Percentiles rank a stretch among this genome's conserved stretches.
Evolutionary conservation across 2,888 invertebrate genomes (phyloP).

Genomic region (Drosophila subsilvestris): DNA sequence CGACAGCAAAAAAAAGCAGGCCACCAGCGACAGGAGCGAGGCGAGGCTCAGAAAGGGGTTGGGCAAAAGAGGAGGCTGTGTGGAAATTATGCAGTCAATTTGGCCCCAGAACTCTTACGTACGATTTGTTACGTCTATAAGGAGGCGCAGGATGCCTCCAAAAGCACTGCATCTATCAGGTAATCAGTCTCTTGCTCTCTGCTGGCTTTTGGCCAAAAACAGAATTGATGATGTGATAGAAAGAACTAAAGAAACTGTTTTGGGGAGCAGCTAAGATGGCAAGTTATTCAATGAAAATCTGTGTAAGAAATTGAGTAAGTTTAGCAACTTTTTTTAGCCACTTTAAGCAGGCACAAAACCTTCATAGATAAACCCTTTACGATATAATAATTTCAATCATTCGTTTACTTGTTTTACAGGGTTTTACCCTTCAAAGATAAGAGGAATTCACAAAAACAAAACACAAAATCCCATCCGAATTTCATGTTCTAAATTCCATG

Average conservation of each 20-base stretch:
- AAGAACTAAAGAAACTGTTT: slow-evolving; percentile 1
- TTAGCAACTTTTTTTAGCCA: neutral
- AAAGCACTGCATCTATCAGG: slow-evolving; percentile 33
- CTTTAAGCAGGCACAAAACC: neutral
- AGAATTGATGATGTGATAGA: slow-evolving; percentile 46
- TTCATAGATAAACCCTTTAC: neutral
- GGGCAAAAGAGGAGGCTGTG: slow-evolving; percentile 6
- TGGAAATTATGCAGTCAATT: slow-evolving; percentile 71
- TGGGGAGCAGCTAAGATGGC: neutral
- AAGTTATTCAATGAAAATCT: slow-evolving; percentile 8
- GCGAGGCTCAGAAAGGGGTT: neutral
- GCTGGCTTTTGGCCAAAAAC: slow-evolving; percentile 37
- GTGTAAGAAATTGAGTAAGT: neutral
- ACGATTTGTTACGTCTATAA: slow-evolving; percentile 53
- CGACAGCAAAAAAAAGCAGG: neutral
- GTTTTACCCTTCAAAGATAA: slow-evolving; percentile 20
- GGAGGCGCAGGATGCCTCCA: neutral
- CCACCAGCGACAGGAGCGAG: neutral
- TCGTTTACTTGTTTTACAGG: slow-evolving; percentile 1
- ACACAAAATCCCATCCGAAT: slow-evolving; percentile 10
- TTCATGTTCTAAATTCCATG: slow-evolving; percentile 17
- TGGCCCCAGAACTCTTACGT: slow-evolving; percentile 49
- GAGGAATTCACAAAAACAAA: neutral
- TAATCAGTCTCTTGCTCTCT: slow-evolving; percentile 38
- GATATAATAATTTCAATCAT: slow-evolving; percentile 19